These are phyloP conservation scores for Mugil cephalus DNA, from an alignment of 2,113 vertebrate species.

Conservation along the genomic window DNA sequence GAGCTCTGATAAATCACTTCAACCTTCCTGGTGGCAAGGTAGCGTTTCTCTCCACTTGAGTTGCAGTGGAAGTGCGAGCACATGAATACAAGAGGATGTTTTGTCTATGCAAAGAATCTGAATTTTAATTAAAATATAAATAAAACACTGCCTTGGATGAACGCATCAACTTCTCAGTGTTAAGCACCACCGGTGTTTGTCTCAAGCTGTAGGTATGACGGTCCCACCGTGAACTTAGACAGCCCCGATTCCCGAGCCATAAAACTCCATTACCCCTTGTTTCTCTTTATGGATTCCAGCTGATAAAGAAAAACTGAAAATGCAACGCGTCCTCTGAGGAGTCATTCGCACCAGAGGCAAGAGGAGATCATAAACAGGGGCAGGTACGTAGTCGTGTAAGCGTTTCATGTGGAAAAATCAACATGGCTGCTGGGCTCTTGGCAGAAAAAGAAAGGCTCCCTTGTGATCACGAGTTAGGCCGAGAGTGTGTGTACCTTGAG, in stretches of 20 bases:
- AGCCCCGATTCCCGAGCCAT: constrained; percentile 18
- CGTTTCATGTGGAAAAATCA: constrained; percentile 42
- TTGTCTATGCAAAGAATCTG: not conserved
- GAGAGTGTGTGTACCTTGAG: constrained; percentile 71
- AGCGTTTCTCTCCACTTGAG: not conserved
- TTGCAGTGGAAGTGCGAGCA: not conserved
- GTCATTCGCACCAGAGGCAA: not conserved
- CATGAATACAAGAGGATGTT: not conserved
- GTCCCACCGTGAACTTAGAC: constrained; percentile 35
- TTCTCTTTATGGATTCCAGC: constrained; percentile 45
- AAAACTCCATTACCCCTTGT: constrained; percentile 27
- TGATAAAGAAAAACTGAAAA: constrained; percentile 33
- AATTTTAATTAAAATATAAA: not conserved
- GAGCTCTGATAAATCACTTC: constrained; percentile 56
- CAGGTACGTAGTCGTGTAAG: not conserved
- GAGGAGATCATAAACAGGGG: constrained; percentile 4
- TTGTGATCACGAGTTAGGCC: constrained; percentile 6
- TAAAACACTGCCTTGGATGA: constrained; percentile 11
- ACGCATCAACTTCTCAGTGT: not conserved
- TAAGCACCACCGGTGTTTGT: constrained; percentile 10
- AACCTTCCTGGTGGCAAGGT: not conserved
- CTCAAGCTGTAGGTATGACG: constrained; percentile 19
- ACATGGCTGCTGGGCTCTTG: not conserved
- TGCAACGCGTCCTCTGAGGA: constrained; percentile 19
- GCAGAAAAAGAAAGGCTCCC: constrained; percentile 3